Percentiles rank a stretch among this genome's conserved stretches.
Evolutionary conservation across 1,140 invertebrate genomes (phyloP).

Genomic region (Pteromalus puparum): DNA sequence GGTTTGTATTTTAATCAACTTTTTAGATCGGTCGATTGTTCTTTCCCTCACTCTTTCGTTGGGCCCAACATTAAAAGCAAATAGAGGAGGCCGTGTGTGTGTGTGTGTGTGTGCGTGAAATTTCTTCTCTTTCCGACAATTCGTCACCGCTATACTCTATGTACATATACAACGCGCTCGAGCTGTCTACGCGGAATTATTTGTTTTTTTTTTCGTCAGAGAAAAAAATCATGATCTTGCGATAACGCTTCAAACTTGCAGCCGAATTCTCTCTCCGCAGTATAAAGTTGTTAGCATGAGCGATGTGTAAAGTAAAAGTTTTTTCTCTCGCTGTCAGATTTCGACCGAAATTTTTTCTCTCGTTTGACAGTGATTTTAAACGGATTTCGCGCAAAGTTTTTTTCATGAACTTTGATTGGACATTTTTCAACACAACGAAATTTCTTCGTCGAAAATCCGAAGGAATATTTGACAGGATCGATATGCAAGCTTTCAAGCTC

Average conservation of each 20-base stretch:
- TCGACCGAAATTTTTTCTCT: background rate
- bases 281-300: background rate
- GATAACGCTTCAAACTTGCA: background rate
- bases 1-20: conserved; percentile 33
- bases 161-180: background rate
- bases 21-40: conserved; percentile 2
- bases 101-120: background rate
- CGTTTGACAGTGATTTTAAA: background rate
- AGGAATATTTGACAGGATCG: background rate
- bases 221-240: background rate
- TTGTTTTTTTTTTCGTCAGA: background rate
- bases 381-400: background rate
- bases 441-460: background rate
- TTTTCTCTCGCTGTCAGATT: background rate
- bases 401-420: background rate
- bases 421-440: background rate
- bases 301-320: background rate
- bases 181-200: background rate
- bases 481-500: background rate
- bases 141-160: too few relatives aligned
- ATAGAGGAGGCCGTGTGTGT: background rate
- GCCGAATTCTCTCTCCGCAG: background rate
- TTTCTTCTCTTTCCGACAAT: background rate
- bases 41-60: too few relatives aligned
- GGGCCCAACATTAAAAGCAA: conserved; percentile 27